Conservation (phyloP, 2,888 invertebrate genomes). For the Pharmacophagus antenor region DNA sequence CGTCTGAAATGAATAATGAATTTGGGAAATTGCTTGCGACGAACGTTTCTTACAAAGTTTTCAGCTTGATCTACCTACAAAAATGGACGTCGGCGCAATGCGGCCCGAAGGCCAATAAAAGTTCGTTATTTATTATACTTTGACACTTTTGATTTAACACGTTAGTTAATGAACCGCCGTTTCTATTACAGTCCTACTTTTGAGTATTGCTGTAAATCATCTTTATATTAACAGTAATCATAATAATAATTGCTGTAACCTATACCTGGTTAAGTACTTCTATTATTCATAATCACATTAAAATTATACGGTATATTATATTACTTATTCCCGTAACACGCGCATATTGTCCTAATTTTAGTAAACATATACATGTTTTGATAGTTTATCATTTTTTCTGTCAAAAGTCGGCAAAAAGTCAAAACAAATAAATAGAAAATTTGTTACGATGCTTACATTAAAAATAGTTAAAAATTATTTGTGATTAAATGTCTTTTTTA, state of each 20-base stretch:
- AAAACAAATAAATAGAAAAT: too few relatives aligned
- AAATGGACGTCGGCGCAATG: slow-evolving; percentile 51
- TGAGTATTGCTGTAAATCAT: background rate
- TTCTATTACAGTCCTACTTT: background rate
- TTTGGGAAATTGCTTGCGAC: slow-evolving; percentile 68
- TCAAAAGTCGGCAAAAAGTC: too few relatives aligned
- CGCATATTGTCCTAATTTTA: background rate
- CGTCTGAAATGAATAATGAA: slow-evolving; percentile 67
- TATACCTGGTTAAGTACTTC: too few relatives aligned
- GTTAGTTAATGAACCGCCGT: slow-evolving; percentile 36
- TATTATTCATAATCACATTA: too few relatives aligned
- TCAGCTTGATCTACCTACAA: slow-evolving; percentile 53
- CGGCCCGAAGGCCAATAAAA: slow-evolving; percentile 49
- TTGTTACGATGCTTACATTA: too few relatives aligned
- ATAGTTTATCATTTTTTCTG: too few relatives aligned
- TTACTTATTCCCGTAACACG: too few relatives aligned
- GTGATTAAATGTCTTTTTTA: too few relatives aligned
- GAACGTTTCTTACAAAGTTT: slow-evolving; percentile 69
- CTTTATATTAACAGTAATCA: background rate
- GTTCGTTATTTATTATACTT: slow-evolving; percentile 53
- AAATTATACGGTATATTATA: too few relatives aligned
- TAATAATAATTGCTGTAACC: background rate
- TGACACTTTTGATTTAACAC: slow-evolving; percentile 52
- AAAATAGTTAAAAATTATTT: too few relatives aligned
- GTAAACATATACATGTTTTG: too few relatives aligned